Conservation (phyloP, 2,113 vertebrate species). For the Melanotaenia duboulayi region DNA sequence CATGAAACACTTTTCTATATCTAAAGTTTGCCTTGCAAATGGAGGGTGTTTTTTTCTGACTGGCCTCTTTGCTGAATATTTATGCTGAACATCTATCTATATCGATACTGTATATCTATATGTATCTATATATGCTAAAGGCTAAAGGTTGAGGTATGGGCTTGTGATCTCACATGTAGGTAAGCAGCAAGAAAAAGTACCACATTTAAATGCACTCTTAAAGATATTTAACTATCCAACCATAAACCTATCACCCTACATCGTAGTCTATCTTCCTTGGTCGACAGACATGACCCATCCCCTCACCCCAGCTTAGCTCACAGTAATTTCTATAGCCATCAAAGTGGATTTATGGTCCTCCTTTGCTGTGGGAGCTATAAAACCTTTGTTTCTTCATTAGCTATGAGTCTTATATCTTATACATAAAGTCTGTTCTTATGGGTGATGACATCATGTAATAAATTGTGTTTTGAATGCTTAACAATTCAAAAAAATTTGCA, state of each 20-base stretch:
- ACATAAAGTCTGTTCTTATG: background rate
- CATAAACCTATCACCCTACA: slow-evolving; percentile 15
- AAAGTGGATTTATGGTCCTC: slow-evolving; percentile 63
- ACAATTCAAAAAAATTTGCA: too few relatives aligned
- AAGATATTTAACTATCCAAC: background rate
- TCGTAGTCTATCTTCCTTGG: slow-evolving; percentile 6
- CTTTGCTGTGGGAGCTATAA: slow-evolving; percentile 39
- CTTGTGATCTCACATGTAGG: background rate
- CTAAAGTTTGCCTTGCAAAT: background rate
- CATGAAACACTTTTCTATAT: background rate
- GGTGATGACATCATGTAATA: background rate
- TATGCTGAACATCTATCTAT: too few relatives aligned
- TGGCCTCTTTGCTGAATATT: too few relatives aligned
- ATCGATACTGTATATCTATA: too few relatives aligned
- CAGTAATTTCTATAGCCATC: slow-evolving; percentile 66
- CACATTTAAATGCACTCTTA: background rate
- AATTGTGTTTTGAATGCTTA: too few relatives aligned
- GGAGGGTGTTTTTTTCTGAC: background rate
- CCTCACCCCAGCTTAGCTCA: slow-evolving; percentile 45
- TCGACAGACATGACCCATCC: slow-evolving; percentile 30
- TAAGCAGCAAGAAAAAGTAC: background rate
- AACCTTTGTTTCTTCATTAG: slow-evolving; percentile 38
- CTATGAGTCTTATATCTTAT: too few relatives aligned
- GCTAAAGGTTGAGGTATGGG: background rate
- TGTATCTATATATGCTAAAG: too few relatives aligned